Conservation (phyloP, 2,113 vertebrate genomes). For the Tichodroma muraria region DNA sequence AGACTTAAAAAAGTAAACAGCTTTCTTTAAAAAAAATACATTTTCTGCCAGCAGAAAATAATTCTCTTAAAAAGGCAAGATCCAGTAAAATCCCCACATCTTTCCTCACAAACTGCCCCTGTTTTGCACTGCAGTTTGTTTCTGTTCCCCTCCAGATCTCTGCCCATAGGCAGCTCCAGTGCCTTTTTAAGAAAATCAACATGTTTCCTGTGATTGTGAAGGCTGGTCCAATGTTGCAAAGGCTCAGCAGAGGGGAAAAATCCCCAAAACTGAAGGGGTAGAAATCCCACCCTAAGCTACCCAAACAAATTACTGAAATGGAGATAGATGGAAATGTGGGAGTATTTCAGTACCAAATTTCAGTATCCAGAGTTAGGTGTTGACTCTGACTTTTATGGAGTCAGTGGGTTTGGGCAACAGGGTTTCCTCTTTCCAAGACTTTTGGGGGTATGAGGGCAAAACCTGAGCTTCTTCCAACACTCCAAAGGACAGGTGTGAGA, state of each 20-base stretch:
- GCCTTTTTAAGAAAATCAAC: slow-evolving; percentile 16
- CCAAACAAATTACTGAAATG: neutral
- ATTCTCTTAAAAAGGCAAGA: slow-evolving; percentile 31
- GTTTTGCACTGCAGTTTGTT: neutral
- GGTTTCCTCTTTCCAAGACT: neutral
- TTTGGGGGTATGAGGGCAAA: neutral
- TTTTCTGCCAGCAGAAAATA: slow-evolving; percentile 63
- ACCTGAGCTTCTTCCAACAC: neutral
- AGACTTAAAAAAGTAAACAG: slow-evolving; percentile 27
- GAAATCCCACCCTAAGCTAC: neutral
- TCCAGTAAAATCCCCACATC: neutral
- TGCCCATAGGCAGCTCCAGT: neutral
- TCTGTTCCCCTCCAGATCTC: neutral
- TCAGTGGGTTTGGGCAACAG: neutral
- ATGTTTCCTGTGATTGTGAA: neutral
- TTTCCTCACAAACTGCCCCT: neutral
- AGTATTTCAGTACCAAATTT: neutral
- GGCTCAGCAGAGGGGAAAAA: neutral
- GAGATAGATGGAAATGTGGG: neutral
- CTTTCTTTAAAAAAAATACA: neutral
- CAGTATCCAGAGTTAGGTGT: neutral
- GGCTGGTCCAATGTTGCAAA: neutral
- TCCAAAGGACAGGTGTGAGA: neutral
- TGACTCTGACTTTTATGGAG: neutral
- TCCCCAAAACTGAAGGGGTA: neutral